phyloP scores from a whole-genome alignment of 2,797 vertebrate species.

The Epinephelus coioides region DNA sequence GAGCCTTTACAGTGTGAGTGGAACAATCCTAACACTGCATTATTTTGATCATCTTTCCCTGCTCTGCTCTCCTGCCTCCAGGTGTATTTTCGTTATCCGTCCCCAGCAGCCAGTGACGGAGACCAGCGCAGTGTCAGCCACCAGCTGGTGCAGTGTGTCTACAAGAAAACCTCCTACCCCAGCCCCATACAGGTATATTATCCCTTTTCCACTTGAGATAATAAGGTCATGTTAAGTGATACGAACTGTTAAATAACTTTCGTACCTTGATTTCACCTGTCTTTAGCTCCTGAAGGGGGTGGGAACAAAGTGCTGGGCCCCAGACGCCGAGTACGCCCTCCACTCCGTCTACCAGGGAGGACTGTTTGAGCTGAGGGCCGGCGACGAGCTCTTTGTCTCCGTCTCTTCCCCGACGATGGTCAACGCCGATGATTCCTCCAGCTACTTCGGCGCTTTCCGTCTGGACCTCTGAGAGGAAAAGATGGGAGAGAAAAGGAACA shows the following conservation, averaged over 20 bases:
- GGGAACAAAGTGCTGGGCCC: slow-evolving; percentile 93
- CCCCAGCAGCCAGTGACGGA: slow-evolving; percentile 73
- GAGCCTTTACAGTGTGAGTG: background rate
- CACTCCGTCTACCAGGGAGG: slow-evolving; percentile 94
- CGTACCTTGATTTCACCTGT: background rate
- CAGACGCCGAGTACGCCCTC: slow-evolving; percentile 90
- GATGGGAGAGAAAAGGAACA: background rate
- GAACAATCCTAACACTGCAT: background rate
- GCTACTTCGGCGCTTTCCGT: slow-evolving; percentile 91
- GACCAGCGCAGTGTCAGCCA: slow-evolving; percentile 86
- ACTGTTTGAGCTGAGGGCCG: slow-evolving; percentile 91
- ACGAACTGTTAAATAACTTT: background rate
- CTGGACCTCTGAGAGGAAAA: slow-evolving; percentile 87
- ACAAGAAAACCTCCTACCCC: slow-evolving; percentile 89
- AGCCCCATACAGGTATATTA: slow-evolving; percentile 84
- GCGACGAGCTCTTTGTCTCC: slow-evolving; percentile 92
- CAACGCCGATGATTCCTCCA: slow-evolving; percentile 87
- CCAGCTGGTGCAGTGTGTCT: slow-evolving; percentile 92
- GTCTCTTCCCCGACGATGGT: slow-evolving; percentile 89
- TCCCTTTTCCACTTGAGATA: no score
- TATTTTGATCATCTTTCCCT: background rate
- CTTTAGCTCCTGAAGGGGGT: slow-evolving; percentile 91
- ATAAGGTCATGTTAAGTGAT: rapidly evolving
- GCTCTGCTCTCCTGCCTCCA: slow-evolving; percentile 37
- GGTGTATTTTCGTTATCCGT: slow-evolving; percentile 92